Conservation (phyloP, 1,140 invertebrate species). For the Brachionus manjavacas region DNA sequence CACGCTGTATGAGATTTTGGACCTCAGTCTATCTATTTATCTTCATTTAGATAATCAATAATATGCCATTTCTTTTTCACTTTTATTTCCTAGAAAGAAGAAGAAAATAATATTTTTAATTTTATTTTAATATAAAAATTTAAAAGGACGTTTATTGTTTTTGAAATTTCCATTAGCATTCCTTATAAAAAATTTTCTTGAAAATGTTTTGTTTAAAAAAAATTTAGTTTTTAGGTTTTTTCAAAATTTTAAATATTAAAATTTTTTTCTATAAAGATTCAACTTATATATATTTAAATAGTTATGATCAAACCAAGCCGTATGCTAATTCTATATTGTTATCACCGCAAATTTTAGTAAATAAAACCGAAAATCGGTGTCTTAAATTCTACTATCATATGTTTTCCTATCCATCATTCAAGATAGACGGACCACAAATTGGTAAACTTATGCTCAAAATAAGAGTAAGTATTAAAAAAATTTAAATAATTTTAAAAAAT, state of each 20-base stretch:
- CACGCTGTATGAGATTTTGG: no score
- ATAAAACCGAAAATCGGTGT: conserved; percentile 7
- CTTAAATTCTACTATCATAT: conserved; percentile 34
- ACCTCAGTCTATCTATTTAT: no score
- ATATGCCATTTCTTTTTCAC: no score
- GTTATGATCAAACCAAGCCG: conserved; percentile 32
- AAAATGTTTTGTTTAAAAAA: background rate
- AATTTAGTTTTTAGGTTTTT: no score
- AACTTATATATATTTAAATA: conserved; percentile 38
- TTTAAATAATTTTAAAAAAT: background rate
- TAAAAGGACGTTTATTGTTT: no score
- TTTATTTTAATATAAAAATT: no score
- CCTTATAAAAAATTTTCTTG: no score
- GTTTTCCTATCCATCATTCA: background rate
- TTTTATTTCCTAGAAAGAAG: no score
- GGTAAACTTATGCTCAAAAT: background rate
- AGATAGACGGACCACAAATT: conserved; percentile 15
- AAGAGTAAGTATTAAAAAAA: background rate
- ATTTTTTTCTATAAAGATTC: background rate
- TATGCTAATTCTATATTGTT: conserved; percentile 26
- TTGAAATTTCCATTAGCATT: no score
- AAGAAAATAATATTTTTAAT: no score
- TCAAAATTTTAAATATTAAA: background rate
- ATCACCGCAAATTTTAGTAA: conserved; percentile 27
- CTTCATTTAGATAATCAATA: no score